phyloP scores from a whole-genome alignment of 2,797 vertebrate genomes.

The Pangasius larnaudii region DNA sequence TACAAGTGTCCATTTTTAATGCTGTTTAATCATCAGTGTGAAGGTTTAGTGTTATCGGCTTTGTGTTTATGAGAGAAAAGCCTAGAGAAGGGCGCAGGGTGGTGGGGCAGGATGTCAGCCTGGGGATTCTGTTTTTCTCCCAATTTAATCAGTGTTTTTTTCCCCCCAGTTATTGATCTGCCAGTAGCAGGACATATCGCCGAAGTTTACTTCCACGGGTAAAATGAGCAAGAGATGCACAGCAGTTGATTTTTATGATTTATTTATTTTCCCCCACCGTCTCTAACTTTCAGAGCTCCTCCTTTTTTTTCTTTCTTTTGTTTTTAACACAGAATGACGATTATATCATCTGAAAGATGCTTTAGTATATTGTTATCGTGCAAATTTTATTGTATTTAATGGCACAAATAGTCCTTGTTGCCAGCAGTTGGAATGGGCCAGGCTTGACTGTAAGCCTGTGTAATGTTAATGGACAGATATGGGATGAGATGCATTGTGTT shows the following conservation, averaged over 20 bases:
- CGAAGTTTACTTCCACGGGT: slow-evolving; percentile 41
- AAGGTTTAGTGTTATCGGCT: neutral
- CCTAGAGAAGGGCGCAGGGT: slow-evolving; percentile 27
- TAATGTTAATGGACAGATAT: neutral
- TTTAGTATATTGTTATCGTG: neutral
- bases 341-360: neutral
- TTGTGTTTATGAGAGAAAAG: slow-evolving; percentile 18
- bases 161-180: slow-evolving; percentile 55
- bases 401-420: neutral
- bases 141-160: slow-evolving; percentile 52
- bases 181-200: slow-evolving; percentile 43
- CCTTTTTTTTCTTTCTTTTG: neutral
- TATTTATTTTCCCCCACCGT: neutral
- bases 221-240: slow-evolving; percentile 38
- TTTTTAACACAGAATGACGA: no score
- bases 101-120: neutral
- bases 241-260: slow-evolving; percentile 12
- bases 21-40: neutral
- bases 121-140: slow-evolving; percentile 27
- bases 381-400: neutral
- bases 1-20: neutral
- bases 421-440: neutral
- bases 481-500: neutral
- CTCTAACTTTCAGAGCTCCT: neutral
- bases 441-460: neutral